phyloP scores from a whole-genome alignment of 2,888 invertebrate species.

The Lacanobia wlatinum region DNA sequence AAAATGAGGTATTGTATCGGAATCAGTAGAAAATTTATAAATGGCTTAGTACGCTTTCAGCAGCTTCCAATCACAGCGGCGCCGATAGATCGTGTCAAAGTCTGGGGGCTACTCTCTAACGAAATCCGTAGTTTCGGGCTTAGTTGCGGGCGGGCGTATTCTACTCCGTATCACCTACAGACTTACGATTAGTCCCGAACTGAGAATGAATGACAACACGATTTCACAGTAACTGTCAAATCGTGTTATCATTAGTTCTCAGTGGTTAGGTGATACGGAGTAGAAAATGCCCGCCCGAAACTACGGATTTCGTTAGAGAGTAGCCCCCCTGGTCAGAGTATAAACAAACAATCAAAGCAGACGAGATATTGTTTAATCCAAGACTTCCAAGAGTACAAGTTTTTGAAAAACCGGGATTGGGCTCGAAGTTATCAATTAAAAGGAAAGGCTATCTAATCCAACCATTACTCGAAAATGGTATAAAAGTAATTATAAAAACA shows the following conservation, averaged over 20 bases:
- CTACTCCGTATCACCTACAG: no score
- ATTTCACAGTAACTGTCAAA: no score
- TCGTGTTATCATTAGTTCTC: no score
- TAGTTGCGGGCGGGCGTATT: no score
- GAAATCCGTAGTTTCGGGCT: no score
- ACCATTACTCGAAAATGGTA: slow-evolving; percentile 30
- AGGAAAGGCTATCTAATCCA: slow-evolving; percentile 15
- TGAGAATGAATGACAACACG: no score
- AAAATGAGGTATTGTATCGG: not conserved
- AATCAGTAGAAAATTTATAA: not conserved
- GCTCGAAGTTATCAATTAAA: slow-evolving; percentile 3
- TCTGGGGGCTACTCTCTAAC: no score
- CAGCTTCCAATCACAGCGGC: not conserved
- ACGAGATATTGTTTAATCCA: not conserved
- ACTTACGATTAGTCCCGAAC: no score
- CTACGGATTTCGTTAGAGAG: no score
- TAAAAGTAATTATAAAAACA: slow-evolving; percentile 59
- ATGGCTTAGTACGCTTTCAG: not conserved
- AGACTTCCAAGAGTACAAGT: not conserved
- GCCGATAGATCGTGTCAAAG: not conserved
- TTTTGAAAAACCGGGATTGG: not conserved
- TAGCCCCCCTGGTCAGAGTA: not conserved
- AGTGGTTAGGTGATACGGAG: no score
- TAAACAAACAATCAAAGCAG: not conserved
- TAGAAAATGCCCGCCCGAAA: no score